Evolutionary conservation across 2,113 vertebrate species (phyloP), one percentile per base, ranked within the genome.

Genomic region (Casuarius casuarius): DNA sequence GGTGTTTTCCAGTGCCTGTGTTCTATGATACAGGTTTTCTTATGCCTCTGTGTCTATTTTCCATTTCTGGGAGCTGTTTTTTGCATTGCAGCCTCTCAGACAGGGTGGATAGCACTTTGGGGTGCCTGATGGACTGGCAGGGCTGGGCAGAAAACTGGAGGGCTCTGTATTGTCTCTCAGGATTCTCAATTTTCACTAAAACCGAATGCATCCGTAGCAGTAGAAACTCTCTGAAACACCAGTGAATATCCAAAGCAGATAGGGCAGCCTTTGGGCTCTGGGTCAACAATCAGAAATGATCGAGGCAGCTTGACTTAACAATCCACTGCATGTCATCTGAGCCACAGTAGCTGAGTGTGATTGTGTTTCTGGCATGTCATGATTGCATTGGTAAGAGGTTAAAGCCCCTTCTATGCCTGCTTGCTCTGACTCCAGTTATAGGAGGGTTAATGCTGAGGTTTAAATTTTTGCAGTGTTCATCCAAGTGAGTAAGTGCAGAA

Each of bases 271-370:
- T 29, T 40, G 33, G 81, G 78, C 13, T 93, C 54, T 93, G 85
- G 95, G 63, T 96, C 82, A 88, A 84, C 87, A 88, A 90, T 94
- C 84, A 93, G 90, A 93, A 96, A 75, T 66, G n/a, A 92, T 83
- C 40, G 54, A 77, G 81, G 22, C 66, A 49, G 71, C 62, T 89
- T 62, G 78, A 73, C 74, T 26, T 78, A 92, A 75, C 46, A 82
- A 75, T 68, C 87, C 68, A 49, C 58, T 89, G 52, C 66, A 73
- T 79, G 70, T 79, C 89, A 52, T 68, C 77, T 82, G 74, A 87
- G 84, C 77, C 0, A 0, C 42, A 56, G 58, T 92, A 56, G 77
- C 66, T 95, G 93, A 87, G 81, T 0, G 0, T 72, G 62, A 89
- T 87, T 22, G 0, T 9, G 11, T 95, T 90, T 35, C 58, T 90